A percentile compares a stretch with the other conserved stretches of the same genome.
These are phyloP conservation scores for Hylyphantes graminicola DNA, from an alignment of 1,140 invertebrate genomes.

Conservation along the genomic window DNA sequence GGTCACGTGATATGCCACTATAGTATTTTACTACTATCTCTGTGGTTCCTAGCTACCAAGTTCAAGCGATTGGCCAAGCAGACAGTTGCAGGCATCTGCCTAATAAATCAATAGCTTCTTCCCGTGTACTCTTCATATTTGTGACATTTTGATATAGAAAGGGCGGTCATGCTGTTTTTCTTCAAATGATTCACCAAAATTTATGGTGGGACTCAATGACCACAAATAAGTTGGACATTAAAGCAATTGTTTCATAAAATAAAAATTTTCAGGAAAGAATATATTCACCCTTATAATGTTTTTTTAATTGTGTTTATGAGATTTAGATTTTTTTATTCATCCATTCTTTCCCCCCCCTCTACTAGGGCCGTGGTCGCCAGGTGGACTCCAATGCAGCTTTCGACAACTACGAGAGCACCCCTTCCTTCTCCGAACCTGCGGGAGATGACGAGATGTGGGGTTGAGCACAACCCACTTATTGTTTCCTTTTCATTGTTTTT, in stretches of 20 bases:
- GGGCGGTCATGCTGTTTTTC: too few relatives aligned
- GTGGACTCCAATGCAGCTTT: slow-evolving; percentile 35
- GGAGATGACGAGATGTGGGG: slow-evolving; percentile 23
- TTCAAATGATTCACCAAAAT: too few relatives aligned
- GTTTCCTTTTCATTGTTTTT: neutral
- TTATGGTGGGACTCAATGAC: too few relatives aligned
- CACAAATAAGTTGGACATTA: too few relatives aligned
- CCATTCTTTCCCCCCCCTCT: neutral
- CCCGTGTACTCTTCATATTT: too few relatives aligned
- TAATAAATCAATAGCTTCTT: too few relatives aligned
- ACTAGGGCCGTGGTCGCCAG: slow-evolving; percentile 33
- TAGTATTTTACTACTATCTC: too few relatives aligned
- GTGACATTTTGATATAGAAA: too few relatives aligned
- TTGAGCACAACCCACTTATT: neutral
- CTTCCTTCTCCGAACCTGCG: neutral
- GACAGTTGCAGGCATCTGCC: too few relatives aligned
- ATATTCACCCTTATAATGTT: neutral
- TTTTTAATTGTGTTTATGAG: neutral
- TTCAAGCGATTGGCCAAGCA: too few relatives aligned
- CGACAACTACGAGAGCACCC: slow-evolving; percentile 3
- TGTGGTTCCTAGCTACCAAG: too few relatives aligned
- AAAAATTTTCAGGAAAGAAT: neutral
- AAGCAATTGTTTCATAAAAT: neutral
- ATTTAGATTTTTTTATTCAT: neutral
- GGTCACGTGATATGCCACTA: too few relatives aligned